A percentile compares a stretch with the other conserved stretches of the same genome.
phyloP scores from a whole-genome alignment of 2,888 invertebrate species.

The Colletes collaris region DNA sequence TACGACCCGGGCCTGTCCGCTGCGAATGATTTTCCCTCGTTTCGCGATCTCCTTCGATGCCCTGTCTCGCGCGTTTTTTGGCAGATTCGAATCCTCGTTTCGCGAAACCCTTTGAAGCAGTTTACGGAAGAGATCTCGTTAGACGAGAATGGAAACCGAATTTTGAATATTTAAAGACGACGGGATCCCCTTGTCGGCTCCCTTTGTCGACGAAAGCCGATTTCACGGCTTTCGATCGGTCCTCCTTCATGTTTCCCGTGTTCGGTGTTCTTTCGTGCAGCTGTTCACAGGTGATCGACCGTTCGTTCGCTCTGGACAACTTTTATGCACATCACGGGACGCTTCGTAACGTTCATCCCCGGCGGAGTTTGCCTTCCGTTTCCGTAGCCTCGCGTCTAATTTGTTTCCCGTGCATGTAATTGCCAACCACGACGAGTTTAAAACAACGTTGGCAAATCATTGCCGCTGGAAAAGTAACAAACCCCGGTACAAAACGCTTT shows the following conservation, averaged over 20 bases:
- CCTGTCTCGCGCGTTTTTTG: neutral
- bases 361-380: too few relatives aligned
- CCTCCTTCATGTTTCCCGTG: neutral
- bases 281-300: slow-evolving; percentile 46
- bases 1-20: slow-evolving; percentile 28
- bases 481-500: slow-evolving; percentile 2
- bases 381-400: too few relatives aligned
- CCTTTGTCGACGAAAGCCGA: neutral
- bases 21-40: slow-evolving; percentile 25
- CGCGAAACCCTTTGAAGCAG: neutral
- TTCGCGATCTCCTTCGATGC: neutral
- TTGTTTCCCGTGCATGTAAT: too few relatives aligned
- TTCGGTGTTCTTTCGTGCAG: neutral
- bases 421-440: too few relatives aligned
- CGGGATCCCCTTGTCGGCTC: neutral
- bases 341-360: too few relatives aligned
- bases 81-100: neutral
- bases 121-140: too few relatives aligned
- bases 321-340: slow-evolving; percentile 33
- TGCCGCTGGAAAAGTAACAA: neutral
- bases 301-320: slow-evolving; percentile 33
- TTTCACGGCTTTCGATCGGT: neutral
- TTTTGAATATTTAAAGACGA: too few relatives aligned
- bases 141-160: too few relatives aligned
- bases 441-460: too few relatives aligned